Base-by-base conservation (phyloP, 2,888 invertebrate genomes). In the Augochlorella aurata region DNA sequence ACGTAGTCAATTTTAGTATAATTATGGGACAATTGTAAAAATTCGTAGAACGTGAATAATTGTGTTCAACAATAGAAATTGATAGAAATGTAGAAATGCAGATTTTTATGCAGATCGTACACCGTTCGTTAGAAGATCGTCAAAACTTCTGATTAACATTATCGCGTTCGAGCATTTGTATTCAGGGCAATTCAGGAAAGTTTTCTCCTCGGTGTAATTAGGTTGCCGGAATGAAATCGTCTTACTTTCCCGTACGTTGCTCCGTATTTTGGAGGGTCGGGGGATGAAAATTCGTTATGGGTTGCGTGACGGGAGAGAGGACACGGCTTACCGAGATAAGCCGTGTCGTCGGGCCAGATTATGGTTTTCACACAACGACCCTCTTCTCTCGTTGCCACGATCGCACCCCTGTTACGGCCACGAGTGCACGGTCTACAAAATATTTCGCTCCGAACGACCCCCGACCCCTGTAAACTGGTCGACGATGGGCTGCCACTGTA, bases 331-430 rank as follows among this genome's bases (percentile, higher is more conserved):
- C 82, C 84, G 87, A 90, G 91, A 90, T 91, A 91, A 91, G 91
- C 91, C 90, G 87, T 91, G 91, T 91, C 90, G 90, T 90, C 89
- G 90, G 84, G 82, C 49, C 86, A 90, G 91, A 91, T 92, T 91
- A 91, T 89, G 88, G 89, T 89, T 90, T 88, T 89, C 89, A 85
- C 87, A 86, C 86, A 82, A 73, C 85, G 71, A 82, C 82, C 87
- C 85, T 84, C 85, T 77, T 81, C 81, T 82, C 81, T 74, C 85
- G 77, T 88, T 79, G 84, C 82, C 81, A 16, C 72, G 83, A 75
- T 80, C 76, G 72, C 61, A 24, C 78, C 67, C 74, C 58, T 69
- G n/a, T 69, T 76, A 12, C 50, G 49, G 4, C 50, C 16, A 18
- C 70, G 50, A 74, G 4, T n/a, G 63, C 54, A 65, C 18, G n/a